phyloP scores from a whole-genome alignment of 2,888 invertebrate species.

The Campopleginae sp. region DNA sequence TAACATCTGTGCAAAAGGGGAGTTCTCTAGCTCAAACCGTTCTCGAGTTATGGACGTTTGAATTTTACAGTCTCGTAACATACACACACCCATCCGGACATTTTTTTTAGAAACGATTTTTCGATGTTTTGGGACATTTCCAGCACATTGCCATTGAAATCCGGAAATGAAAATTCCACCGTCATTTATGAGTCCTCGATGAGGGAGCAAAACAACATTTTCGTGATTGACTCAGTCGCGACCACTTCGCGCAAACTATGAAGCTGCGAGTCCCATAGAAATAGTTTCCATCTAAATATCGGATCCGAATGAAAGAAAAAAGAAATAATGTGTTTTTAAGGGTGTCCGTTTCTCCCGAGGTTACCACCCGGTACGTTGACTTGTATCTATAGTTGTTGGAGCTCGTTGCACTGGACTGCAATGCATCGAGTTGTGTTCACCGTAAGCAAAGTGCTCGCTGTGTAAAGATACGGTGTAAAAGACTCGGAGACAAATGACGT shows the following conservation, averaged over 20 bases:
- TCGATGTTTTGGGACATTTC: too few species aligned
- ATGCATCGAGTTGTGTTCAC: conserved; percentile 61
- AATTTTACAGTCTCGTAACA: too few species aligned
- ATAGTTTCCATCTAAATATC: neutral
- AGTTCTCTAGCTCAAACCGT: too few species aligned
- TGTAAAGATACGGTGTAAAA: conserved; percentile 77
- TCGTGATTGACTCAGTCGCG: too few species aligned
- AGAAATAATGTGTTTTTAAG: conserved; percentile 40
- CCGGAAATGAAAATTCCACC: too few species aligned
- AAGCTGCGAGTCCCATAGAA: neutral
- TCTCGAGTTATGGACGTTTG: too few species aligned
- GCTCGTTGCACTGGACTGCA: conserved; percentile 47
- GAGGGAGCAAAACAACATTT: too few species aligned
- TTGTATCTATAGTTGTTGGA: conserved; percentile 33
- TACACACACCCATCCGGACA: too few species aligned
- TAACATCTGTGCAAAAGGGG: too few species aligned
- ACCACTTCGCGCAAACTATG: neutral
- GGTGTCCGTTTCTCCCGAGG: conserved; percentile 50
- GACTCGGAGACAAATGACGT: conserved; percentile 81
- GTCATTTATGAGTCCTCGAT: too few species aligned
- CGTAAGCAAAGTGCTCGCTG: conserved; percentile 72
- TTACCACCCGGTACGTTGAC: conserved; percentile 70
- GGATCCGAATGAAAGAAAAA: neutral
- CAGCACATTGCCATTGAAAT: too few species aligned
- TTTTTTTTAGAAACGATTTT: too few species aligned